Evolutionary conservation across 2,888 invertebrate species (phyloP), one percentile per base, ranked within the genome.

Genomic region (Ectemnius lituratus): DNA sequence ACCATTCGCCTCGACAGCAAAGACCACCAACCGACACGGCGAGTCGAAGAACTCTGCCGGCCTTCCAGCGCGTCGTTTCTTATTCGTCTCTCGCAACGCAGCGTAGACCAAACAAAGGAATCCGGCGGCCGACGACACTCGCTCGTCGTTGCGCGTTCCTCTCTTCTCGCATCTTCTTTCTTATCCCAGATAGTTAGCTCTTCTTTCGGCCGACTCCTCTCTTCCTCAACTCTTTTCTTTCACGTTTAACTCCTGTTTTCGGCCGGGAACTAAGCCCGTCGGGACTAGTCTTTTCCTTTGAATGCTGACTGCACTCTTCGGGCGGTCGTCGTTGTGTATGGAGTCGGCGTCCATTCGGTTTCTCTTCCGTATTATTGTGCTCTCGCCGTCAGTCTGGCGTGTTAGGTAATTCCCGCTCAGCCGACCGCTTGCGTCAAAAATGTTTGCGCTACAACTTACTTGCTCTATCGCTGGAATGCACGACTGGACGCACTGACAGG

Each of bases 21-120:
- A 61, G 83, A 83, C 83, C 83, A 83, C 83, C 83, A 83, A 83
- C 83, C 79, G 81, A 83, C 81, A 73, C 52, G 37, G 62, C 64
- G 74, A 81, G 82, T 78, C 79, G 81, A 83, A 81, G 73, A 80
- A 83, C 80, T 80, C 82, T 83, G 79, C 73, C 71, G 81, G 78
- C 75, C 80, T 78, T 81, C 82, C 75, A 81, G 74, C 80, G 79
- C 85, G 78, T 80, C 79, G 82, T 83, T 86, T 85, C 85, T 85
- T 83, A 86, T 86, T 82, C 85, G 81, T 81, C 80, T 84, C 79
- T 74, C 71, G 70, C 68, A 75, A 80, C 83, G 73, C 77, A 79
- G 71, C 80, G 81, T 86, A 84, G 86, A 84, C 86, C 84, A 84
- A 84, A 86, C 85, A 86, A 86, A 86, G 82, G 84, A 82, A 81